These are phyloP conservation scores for Hyposoter dolosus DNA, from an alignment of 2,888 invertebrate genomes.

Conservation along the genomic window DNA sequence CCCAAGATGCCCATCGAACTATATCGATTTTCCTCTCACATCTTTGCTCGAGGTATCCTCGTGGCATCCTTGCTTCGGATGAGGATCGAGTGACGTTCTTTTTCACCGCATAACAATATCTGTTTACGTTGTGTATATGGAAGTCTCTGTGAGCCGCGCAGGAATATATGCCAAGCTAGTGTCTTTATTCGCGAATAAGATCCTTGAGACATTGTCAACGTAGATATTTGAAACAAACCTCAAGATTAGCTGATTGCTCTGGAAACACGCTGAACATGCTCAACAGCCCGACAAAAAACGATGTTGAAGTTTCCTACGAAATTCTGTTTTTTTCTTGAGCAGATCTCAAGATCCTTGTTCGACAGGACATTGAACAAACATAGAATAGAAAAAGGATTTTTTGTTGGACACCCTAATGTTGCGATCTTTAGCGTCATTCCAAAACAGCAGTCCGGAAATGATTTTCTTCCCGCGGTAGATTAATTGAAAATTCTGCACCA, in stretches of 20 bases:
- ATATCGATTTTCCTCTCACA: not conserved
- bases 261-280: not conserved
- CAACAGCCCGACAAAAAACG: too few relatives aligned
- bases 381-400: too few relatives aligned
- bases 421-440: not conserved
- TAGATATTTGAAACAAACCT: not conserved
- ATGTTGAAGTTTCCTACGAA: too few relatives aligned
- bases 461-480: not conserved
- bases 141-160: not conserved
- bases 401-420: too few relatives aligned
- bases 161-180: not conserved
- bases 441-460: not conserved
- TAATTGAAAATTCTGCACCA: not conserved
- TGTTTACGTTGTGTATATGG: not conserved
- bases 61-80: not conserved
- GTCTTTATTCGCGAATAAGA: not conserved
- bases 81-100: slow-evolving; percentile 17
- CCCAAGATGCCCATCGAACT: slow-evolving; percentile 39
- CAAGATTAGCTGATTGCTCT: not conserved
- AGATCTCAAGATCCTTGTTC: too few relatives aligned
- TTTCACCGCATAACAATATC: not conserved
- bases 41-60: not conserved
- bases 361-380: too few relatives aligned
- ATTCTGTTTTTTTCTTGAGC: too few relatives aligned
- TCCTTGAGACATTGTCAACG: not conserved